A percentile compares a stretch with the other conserved stretches of the same genome.
phyloP scores from a whole-genome alignment of 2,113 vertebrate species.

The rabbit (Oryctolagus cuniculus) region mOryCun1.1 NC_091440.1:81096501-81097000 shows the following conservation, averaged over 20 bases:
- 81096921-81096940: not conserved
- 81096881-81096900: not conserved
- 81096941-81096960: not conserved
- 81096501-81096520: not conserved
- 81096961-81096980: not conserved
- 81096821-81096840: not conserved
- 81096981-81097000: not conserved
- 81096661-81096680: not conserved
- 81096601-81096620: slow-evolving; percentile 41
- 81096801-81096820: not conserved
- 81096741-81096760: not conserved
- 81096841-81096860: not conserved
- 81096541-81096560: slow-evolving; percentile 8
- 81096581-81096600: slow-evolving; percentile 60
- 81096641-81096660: slow-evolving; percentile 28
- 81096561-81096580: slow-evolving; percentile 35
- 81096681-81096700: not conserved
- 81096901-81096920: not conserved
- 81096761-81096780: not conserved
- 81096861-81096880: not conserved
- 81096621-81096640: not conserved
- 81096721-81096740: no score
- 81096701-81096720: not conserved
- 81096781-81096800: not conserved
- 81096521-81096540: not conserved